Base-by-base conservation (phyloP, 2,888 invertebrate species). In the Minunthozetes semirufus region DNA sequence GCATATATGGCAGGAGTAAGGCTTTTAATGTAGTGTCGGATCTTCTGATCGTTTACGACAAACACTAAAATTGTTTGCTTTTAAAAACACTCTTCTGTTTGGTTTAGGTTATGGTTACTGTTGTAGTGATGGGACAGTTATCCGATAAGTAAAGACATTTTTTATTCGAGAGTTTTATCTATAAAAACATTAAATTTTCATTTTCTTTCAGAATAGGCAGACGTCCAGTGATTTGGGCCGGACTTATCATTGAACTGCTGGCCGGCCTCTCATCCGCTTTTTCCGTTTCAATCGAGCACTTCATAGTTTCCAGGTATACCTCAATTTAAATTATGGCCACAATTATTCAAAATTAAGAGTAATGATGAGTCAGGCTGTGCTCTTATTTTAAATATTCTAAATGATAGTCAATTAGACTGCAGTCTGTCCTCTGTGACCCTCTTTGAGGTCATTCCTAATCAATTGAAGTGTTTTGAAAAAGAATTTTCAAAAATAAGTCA, bases 1-100 rank as follows among this genome's bases (percentile, higher is more conserved):
- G 87, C 89, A 82, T 91, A 91, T 82, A 93, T 93, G 93, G 85
- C 92, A 80, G 93, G 93, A 9, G 91, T 53, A 53, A 53, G 53
- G 2, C n/a, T 22, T 19, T n/a, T 53, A n/a, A 48, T 48, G n/a
- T 48, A 6, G 5, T 19, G n/a, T 53, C n/a, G 22, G n/a, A 53
- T 19, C 22, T 53, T n/a, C 6, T n/a, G n/a, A n/a, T n/a, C n/a
- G n/a, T 53, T 53, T 53, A 13, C 19, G n/a, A 53, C 42, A 42
- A 42, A 42, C 42, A 42, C 13, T 42, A 42, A 42, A n/a, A 53
- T n/a, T 53, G 9, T 19, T 53, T 53, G 22, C n/a, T 53, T 53
- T 19, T n/a, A 6, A 19, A 53, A 53, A 19, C 22, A 53, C 19
- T 53, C 22, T 53, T 53, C 4, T 53, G 53, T 53, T 53, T 53